Evolutionary conservation across 1,140 invertebrate species (phyloP), one percentile per base, ranked within the genome.

Genomic region (Drosophila truncata): DNA sequence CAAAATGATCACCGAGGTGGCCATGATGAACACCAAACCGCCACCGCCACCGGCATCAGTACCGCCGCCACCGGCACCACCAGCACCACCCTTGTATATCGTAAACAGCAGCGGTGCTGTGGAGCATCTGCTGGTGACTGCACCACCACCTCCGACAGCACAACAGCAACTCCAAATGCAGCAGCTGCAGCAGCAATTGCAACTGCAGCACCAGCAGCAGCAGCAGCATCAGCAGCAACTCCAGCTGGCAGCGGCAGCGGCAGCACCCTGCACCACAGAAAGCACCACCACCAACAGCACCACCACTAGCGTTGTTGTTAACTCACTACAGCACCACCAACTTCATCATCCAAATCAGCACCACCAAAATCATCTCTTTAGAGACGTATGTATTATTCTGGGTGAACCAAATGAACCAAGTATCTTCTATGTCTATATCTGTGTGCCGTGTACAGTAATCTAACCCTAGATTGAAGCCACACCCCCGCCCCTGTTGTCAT

Each of bases 1-100:
- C 94, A 99, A 99, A 96, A 99, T 99, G 98, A 75, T 92, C 27
- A 92, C 82, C 29, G 91, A 92, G 65, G 42, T 79, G 18, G 31
- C 78, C 14, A 55, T 85, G 31, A 85, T 83, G 46, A 80, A 66
- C 57, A 59, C 33, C 49, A 81, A 74, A 62, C 20, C 66, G 61
- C 33, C 44, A 23, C 78, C 67, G 41, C 42, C 37, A 27, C 33
- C 55, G 47, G 23, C 65, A 25, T 39, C 71, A 29, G 59, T 59
- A 49, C 42, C 63, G 13, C 62, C 64, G 18, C 27, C 75, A 23
- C 52, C 52, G 14, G 52, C 35, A 37, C 52, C 52, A 6, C 31
- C 52, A 50, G 41, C 58, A 20, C 44, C 58, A 52, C 50, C 67
- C 23, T 42, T 92, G 44, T 78, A 80, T 57, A 85, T 92, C 35